Evolutionary conservation across 2,113 vertebrate species (phyloP).

Genomic region (Actinemys pallida): DNA sequence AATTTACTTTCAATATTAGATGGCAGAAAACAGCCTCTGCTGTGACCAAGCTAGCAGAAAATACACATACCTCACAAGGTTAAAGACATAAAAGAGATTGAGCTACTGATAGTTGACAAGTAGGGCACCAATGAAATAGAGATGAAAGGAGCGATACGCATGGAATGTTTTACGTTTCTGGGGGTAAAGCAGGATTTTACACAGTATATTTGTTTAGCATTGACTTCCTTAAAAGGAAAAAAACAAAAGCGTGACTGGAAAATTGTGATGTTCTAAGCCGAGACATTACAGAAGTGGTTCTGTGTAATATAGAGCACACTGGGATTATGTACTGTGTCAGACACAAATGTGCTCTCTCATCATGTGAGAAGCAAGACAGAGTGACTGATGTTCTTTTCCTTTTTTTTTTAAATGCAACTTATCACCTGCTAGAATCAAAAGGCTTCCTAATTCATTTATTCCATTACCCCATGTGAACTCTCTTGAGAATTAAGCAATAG

Average conservation of each 20-base stretch:
- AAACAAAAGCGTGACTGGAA: constrained; percentile 30
- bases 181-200: constrained; percentile 21
- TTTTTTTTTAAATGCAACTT: constrained; percentile 28
- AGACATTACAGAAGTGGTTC: constrained; percentile 14
- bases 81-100: constrained; percentile 27
- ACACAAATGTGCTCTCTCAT: constrained; percentile 14
- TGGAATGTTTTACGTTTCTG: not conserved
- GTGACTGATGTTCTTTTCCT: constrained; percentile 35
- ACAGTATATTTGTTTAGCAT: not conserved
- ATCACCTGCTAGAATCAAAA: constrained; percentile 66
- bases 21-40: not conserved
- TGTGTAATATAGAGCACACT: not conserved
- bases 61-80: not conserved
- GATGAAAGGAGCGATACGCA: not conserved
- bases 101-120: constrained; percentile 11
- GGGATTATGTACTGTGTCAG: not conserved
- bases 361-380: not conserved
- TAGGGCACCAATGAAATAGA: constrained; percentile 5
- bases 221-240: constrained; percentile 38
- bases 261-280: constrained; percentile 35
- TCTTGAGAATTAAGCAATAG: constrained; percentile 73
- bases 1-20: not conserved
- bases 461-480: constrained; percentile 69
- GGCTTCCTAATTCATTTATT: constrained; percentile 74
- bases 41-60: not conserved